Evolutionary conservation across 1,140 invertebrate genomes (phyloP).

Genomic region (Eciton burchellii): DNA sequence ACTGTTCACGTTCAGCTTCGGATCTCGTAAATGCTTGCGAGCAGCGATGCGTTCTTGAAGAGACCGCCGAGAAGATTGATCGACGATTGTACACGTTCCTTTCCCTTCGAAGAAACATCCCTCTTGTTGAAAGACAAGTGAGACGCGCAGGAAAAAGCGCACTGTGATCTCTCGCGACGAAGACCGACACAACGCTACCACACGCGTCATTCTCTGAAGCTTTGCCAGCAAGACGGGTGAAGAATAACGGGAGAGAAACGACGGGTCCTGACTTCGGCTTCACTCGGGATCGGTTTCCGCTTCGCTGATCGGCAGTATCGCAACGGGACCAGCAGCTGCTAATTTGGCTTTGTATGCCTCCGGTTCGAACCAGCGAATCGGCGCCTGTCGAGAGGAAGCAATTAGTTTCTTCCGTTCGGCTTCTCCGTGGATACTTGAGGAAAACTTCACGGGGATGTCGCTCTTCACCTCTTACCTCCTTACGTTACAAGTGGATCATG

Average conservation of each 20-base stretch:
- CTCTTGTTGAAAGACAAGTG: not conserved
- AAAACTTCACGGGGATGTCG: not conserved
- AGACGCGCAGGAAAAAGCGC: not conserved
- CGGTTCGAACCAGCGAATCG: conserved; percentile 86
- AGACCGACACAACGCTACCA: conserved; percentile 1
- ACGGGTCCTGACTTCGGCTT: conserved; percentile 30
- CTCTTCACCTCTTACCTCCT: conserved; percentile 74
- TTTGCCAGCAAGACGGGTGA: conserved; percentile 39
- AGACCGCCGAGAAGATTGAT: conserved; percentile 15
- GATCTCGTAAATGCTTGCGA: not conserved
- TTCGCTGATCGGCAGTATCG: conserved; percentile 80
- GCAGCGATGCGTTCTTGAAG: not conserved
- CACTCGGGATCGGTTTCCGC: conserved; percentile 82
- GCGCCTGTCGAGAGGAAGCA: conserved; percentile 78
- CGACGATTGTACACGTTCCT: not conserved
- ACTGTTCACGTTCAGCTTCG: not conserved
- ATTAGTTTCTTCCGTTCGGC: conserved; percentile 6
- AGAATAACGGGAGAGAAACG: conserved; percentile 7
- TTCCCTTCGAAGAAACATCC: not conserved
- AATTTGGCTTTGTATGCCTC: conserved; percentile 84
- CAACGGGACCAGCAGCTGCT: conserved; percentile 81
- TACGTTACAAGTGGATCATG: conserved; percentile 76
- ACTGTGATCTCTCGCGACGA: not conserved
- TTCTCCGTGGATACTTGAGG: too few relatives aligned
- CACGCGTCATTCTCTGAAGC: conserved; percentile 19